Base-by-base conservation (phyloP, 2,113 vertebrate genomes). In the Oreochromis spilurus region DNA sequence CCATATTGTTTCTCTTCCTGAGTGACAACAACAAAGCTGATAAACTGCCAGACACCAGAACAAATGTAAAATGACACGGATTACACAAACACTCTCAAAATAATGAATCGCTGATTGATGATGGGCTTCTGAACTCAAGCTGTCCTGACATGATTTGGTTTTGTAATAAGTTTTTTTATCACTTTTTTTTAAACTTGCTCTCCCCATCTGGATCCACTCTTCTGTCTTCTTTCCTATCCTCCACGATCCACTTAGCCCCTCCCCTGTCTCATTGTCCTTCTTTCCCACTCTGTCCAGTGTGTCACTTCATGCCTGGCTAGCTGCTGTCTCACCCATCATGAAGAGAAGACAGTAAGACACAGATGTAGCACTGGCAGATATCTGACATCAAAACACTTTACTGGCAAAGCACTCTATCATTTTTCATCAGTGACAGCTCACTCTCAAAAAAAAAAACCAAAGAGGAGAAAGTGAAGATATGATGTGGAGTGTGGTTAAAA, bases 351-450 rank as follows among this genome's bases (percentile, higher is more conserved):
- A 81, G 88, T 81, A 77, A 84, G 84, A 92, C 93, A 87, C 92
- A 93, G 89, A 93, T 94, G 89, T 90, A 91, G 85, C 84, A 67
- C 90, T 90, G 82, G 84, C 79, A 92, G 86, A 88, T 89, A 84
- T 91, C 55, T 92, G 87, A 93, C 90, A 91, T 86, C 82, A 78
- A 57, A 81, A 89, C 83, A 83, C 40, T 92, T 91, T 84, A 83
- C 90, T 88, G 87, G 88, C 88, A 87, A 81, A 92, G 67, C 84
- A 40, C 79, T 87, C 75, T 13, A 29, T 93, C 85, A 82, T 94
- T 92, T 92, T 52, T 92, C 90, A 92, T 85, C 67, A 60, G 65
- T 84, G 91, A 91, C 90, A 91, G 84, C 75, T 87, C 40, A 31
- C 17, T 43, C 34, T 38, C 1, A 3, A 9, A 43, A 77, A 48